phyloP scores from a whole-genome alignment of 2,797 vertebrate genomes.

The Austrolebias charrua region DNA sequence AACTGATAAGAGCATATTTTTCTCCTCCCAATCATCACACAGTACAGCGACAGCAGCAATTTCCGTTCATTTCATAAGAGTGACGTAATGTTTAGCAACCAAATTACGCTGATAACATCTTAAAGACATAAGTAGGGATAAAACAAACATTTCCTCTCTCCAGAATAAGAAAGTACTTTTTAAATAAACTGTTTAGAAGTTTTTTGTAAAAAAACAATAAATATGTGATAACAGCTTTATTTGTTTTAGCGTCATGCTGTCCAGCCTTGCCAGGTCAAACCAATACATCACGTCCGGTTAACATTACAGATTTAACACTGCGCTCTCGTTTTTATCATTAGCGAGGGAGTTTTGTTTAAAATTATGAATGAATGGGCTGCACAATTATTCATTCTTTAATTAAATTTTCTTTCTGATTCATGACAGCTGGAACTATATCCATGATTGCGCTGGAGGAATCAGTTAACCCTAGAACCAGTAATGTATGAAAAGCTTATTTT shows the following conservation, averaged over 20 bases:
- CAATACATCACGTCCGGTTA: no score
- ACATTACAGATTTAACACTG: no score
- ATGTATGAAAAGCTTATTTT: no score
- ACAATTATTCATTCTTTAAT: no score
- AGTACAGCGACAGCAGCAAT: conserved; percentile 44
- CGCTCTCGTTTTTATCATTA: no score
- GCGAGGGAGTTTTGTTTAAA: no score
- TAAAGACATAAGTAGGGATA: conserved; percentile 47
- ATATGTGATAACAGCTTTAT: background rate
- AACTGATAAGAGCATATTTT: conserved; percentile 33
- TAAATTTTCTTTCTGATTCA: no score
- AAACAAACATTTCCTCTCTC: conserved; percentile 52
- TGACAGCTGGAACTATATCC: no score
- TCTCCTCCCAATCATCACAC: conserved; percentile 35
- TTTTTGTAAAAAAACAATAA: background rate
- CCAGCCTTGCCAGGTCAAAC: background rate
- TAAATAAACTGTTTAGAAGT: background rate
- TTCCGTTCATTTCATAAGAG: conserved; percentile 66
- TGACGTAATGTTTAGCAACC: conserved; percentile 59
- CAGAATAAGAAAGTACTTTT: conserved; percentile 10
- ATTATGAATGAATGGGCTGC: no score
- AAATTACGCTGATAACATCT: conserved; percentile 62
- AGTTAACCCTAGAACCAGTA: no score
- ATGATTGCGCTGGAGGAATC: no score
- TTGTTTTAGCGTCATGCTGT: background rate